Conservation (phyloP, 1,140 invertebrate genomes). For the Cyclina sinensis region DNA sequence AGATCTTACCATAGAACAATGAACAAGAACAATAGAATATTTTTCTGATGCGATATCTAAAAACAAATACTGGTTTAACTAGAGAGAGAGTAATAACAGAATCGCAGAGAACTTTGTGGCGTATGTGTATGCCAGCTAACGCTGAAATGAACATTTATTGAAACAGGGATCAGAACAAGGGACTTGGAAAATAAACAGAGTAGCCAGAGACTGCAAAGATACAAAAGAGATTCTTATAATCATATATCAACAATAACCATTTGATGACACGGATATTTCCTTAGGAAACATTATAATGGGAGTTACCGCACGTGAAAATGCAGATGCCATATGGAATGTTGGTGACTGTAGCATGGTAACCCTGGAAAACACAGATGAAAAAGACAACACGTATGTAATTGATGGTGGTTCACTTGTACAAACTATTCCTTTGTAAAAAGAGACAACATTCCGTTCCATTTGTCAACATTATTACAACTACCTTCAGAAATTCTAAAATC, state of each 20-base stretch:
- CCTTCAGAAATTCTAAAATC: conserved; percentile 30
- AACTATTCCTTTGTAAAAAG: conserved; percentile 54
- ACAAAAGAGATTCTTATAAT: conserved; percentile 21
- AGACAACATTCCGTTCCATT: conserved; percentile 27
- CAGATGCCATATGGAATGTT: too few species aligned
- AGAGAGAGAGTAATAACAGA: background rate
- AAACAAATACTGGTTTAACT: conserved; percentile 82
- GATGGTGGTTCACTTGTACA: too few species aligned
- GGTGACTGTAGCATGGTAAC: too few species aligned
- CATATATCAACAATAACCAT: conserved; percentile 50
- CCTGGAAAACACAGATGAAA: too few species aligned
- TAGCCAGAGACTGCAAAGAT: conserved; percentile 53
- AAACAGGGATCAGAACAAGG: conserved; percentile 73
- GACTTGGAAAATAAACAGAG: conserved; percentile 25
- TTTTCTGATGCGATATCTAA: conserved; percentile 80
- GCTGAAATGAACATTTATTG: conserved; percentile 31
- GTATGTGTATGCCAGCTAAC: conserved; percentile 33
- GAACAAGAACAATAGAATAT: too few species aligned
- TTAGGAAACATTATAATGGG: conserved; percentile 68
- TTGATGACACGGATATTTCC: conserved; percentile 7
- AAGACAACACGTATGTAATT: too few species aligned
- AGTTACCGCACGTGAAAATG: conserved; percentile 50
- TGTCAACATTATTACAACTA: conserved; percentile 41
- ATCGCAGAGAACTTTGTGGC: conserved; percentile 7
- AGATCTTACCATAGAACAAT: conserved; percentile 80